These are phyloP conservation scores for Whitmania pigra DNA, from an alignment of 1,140 invertebrate species.

Conservation along the genomic window DNA sequence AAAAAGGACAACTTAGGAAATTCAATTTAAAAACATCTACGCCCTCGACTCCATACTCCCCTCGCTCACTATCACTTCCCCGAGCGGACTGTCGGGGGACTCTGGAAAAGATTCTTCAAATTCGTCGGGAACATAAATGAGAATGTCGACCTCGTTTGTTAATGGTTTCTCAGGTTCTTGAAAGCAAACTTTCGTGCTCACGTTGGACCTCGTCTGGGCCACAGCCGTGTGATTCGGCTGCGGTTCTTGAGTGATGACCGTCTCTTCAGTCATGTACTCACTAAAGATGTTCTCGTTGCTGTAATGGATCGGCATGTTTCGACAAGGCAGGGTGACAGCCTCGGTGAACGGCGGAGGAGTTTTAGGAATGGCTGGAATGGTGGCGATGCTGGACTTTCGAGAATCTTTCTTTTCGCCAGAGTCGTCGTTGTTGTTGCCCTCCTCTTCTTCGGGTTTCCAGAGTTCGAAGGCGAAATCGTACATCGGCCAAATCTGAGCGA, in stretches of 20 bases:
- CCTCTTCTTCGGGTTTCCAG: constrained; percentile 14
- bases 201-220: background rate
- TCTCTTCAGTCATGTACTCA: background rate
- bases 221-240: background rate
- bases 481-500: constrained; percentile 38
- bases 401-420: constrained; percentile 10
- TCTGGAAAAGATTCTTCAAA: background rate
- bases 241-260: background rate
- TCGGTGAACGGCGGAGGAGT: background rate
- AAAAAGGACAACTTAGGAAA: too few relatives aligned
- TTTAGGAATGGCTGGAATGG: background rate
- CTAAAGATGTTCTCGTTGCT: constrained; percentile 5
- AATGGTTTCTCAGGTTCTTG: background rate
- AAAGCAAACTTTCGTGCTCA: constrained; percentile 12
- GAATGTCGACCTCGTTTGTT: constrained; percentile 14
- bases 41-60: too few relatives aligned
- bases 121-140: constrained; percentile 22
- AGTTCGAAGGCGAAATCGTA: constrained; percentile 24
- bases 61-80: too few relatives aligned
- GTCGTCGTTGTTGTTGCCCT: constrained; percentile 10
- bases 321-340: background rate
- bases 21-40: too few relatives aligned
- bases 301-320: background rate
- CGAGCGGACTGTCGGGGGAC: background rate
- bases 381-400: constrained; percentile 4